Percentiles rank a stretch among this genome's conserved stretches.
phyloP scores from a whole-genome alignment of 2,113 vertebrate species.

The Microcebus tavaratra region DNA sequence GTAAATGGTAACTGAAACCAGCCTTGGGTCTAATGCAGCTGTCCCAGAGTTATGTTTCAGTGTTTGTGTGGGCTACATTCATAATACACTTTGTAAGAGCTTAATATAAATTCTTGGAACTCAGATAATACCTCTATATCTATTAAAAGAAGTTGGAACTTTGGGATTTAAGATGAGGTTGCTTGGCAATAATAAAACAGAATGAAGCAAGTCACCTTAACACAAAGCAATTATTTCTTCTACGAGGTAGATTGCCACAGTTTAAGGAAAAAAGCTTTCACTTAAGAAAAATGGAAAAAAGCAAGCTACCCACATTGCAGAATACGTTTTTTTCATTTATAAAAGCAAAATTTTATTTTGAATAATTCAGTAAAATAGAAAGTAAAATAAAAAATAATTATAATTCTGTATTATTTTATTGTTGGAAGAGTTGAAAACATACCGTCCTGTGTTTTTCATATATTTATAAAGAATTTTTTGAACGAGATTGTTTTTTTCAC shows the following conservation, averaged over 20 bases:
- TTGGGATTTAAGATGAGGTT: constrained; percentile 82
- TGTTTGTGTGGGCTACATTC: constrained; percentile 73
- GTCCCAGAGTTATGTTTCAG: constrained; percentile 70
- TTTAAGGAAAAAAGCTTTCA: constrained; percentile 57
- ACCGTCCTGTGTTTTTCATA: constrained; percentile 13
- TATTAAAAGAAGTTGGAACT: constrained; percentile 83
- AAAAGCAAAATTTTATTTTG: constrained; percentile 71
- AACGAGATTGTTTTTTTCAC: constrained; percentile 38
- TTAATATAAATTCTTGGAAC: constrained; percentile 78
- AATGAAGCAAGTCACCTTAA: constrained; percentile 75
- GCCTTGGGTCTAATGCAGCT: constrained; percentile 64
- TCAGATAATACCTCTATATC: constrained; percentile 73
- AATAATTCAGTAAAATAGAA: constrained; percentile 63
- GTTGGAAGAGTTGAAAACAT: constrained; percentile 45
- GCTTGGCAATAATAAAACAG: constrained; percentile 75
- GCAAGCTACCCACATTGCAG: constrained; percentile 53
- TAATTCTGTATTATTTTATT: constrained; percentile 46
- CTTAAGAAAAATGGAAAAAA: constrained; percentile 53
- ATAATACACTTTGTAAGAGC: constrained; percentile 77
- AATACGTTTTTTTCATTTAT: constrained; percentile 62
- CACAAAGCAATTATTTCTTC: constrained; percentile 81
- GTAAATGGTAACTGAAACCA: constrained; percentile 58
- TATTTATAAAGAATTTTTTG: constrained; percentile 20
- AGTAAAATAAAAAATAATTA: constrained; percentile 52
- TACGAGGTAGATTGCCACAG: constrained; percentile 72